These are phyloP conservation scores for Trichonephila inaurata DNA, from an alignment of 1,140 invertebrate genomes.

Conservation along the genomic window DNA sequence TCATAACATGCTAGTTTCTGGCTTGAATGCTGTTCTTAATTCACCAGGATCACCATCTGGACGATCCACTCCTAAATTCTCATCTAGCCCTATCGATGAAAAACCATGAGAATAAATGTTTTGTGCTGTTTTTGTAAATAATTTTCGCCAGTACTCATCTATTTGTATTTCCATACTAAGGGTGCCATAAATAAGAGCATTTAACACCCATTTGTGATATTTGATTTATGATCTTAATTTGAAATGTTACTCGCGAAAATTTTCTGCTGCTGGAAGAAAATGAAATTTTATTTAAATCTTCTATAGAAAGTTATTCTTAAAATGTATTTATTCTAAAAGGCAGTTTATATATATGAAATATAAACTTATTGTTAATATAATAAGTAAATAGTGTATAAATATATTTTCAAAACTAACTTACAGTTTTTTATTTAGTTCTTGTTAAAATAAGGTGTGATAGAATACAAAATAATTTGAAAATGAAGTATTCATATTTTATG, in stretches of 20 bases:
- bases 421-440: too few species aligned
- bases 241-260: neutral
- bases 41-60: constrained; percentile 68
- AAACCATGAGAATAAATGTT: neutral
- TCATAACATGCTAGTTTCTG: constrained; percentile 75
- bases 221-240: constrained; percentile 18
- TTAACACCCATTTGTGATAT: constrained; percentile 42
- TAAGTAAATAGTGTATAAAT: too few species aligned
- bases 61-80: constrained; percentile 53
- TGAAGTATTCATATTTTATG: too few species aligned
- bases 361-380: too few species aligned
- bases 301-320: neutral
- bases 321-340: neutral
- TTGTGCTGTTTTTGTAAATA: neutral
- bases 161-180: neutral
- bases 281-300: neutral
- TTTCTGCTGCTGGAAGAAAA: neutral
- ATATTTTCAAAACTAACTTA: too few species aligned
- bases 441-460: too few species aligned
- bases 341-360: neutral
- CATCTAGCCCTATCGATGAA: constrained; percentile 40
- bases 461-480: too few species aligned
- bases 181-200: constrained; percentile 45
- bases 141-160: neutral
- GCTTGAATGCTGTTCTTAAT: constrained; percentile 76